Percentiles rank a stretch among this genome's conserved stretches.
These are phyloP conservation scores for Corythornis cristatus DNA, from an alignment of 2,113 vertebrate genomes.

Conservation along the genomic window DNA sequence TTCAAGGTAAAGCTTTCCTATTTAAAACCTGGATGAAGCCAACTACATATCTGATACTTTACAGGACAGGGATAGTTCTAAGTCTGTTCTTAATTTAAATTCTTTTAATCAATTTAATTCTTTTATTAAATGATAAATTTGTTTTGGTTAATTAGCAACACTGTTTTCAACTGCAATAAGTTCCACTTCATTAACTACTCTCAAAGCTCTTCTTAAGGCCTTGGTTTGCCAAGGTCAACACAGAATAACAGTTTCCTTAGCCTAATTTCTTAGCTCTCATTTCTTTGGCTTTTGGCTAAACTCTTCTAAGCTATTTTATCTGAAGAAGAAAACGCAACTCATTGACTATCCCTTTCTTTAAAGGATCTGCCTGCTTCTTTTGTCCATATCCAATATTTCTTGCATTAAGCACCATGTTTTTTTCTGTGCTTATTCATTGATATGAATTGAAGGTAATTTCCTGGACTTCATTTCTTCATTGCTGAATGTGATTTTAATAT, in stretches of 20 bases:
- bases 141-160: neutral
- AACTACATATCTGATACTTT: neutral
- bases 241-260: neutral
- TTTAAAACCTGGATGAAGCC: neutral
- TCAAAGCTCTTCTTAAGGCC: neutral
- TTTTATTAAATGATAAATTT: neutral
- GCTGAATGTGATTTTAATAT: neutral
- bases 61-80: neutral
- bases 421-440: neutral
- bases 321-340: neutral
- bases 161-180: neutral
- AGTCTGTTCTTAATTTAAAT: neutral
- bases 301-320: neutral
- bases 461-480: neutral
- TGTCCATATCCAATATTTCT: neutral
- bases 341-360: neutral
- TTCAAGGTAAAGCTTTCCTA: neutral
- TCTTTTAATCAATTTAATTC: neutral
- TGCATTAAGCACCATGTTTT: neutral
- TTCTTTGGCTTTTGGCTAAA: neutral
- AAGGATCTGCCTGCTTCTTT: neutral
- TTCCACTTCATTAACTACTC: neutral
- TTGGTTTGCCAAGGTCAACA: neutral
- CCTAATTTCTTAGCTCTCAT: neutral
- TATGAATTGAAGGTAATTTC: neutral